Base-by-base conservation (phyloP, 2,113 vertebrate species). In the Rhabdornis inornatus region DNA sequence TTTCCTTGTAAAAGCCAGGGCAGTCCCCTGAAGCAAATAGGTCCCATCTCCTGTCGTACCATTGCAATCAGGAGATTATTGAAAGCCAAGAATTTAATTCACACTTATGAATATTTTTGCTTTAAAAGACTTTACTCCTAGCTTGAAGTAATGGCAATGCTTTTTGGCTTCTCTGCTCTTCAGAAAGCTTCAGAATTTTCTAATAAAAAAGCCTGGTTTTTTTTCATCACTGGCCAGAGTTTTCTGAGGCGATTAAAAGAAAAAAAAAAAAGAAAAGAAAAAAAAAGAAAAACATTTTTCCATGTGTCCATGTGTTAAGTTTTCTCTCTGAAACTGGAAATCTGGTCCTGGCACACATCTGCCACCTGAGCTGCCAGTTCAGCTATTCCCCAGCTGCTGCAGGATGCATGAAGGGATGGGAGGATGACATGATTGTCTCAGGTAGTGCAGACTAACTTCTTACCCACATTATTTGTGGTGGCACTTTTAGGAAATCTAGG, bases 1-100 rank as follows among this genome's bases (percentile, higher is more conserved):
- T 64, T 90, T 90, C 87, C 59, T 81, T 50, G 50, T 92, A 72
- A 93, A 87, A 90, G 61, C 49, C 63, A 52, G 50, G 68, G 23
- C 63, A 93, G 33, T 16, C 24, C 74, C 30, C 87, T 6, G 28
- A 77, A 93, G 47, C 28, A 78, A 57, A 39, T 3, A 65, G 61
- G 17, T 35, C 28, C 47, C 30, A 68, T 71, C 88, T 92, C 72
- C 61, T 60, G 14, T 60, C 0, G 0, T 40, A 42, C 10, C 15
- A 35, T 5, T 61, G 23, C 49, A 84, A 52, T 42, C 76, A 61
- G 37, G n/a, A 88, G 52, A 75, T 81, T 68, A 71, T 39, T 78
- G 68, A 76, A 40, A 86, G 50, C n/a, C 74, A 61, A 83, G 31
- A 69, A 80, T 77, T 79, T 77, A 91, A 83, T 33, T 20, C 24